Evolutionary conservation across 2,888 invertebrate genomes (phyloP).

Genomic region (Blastobasis lacticolella): DNA sequence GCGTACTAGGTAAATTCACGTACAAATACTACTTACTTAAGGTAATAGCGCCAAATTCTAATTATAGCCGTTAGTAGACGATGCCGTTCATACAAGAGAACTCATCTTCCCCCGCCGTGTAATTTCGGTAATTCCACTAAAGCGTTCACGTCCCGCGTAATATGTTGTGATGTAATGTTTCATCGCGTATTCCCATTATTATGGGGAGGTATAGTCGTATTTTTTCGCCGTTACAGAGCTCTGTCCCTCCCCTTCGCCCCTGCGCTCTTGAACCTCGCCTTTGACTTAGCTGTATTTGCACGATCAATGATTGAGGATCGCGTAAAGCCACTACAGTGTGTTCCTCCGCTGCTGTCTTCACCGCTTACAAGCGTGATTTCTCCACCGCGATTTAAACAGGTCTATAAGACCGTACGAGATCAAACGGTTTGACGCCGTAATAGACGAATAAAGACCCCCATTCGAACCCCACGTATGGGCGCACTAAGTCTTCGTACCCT

Average conservation of each 20-base stretch:
- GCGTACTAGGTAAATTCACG: too few relatives aligned
- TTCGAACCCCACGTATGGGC: not conserved
- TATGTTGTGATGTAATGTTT: constrained; percentile 36
- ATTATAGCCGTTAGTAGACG: too few relatives aligned
- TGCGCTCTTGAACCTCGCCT: constrained; percentile 19
- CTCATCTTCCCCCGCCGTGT: not conserved
- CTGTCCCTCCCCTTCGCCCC: constrained; percentile 22
- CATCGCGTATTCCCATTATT: constrained; percentile 49
- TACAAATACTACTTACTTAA: too few relatives aligned
- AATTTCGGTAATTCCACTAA: constrained; percentile 1
- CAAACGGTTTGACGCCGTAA: too few relatives aligned
- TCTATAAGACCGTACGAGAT: too few relatives aligned
- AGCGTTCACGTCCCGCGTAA: constrained; percentile 4
- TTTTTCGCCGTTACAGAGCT: constrained; percentile 28
- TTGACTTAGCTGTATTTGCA: constrained; percentile 52
- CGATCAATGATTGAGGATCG: constrained; percentile 42
- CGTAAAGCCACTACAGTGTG: too few relatives aligned
- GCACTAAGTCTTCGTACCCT: not conserved
- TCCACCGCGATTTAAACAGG: too few relatives aligned
- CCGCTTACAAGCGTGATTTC: too few relatives aligned
- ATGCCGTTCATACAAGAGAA: too few relatives aligned
- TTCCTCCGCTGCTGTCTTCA: too few relatives aligned
- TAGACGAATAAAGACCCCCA: too few relatives aligned
- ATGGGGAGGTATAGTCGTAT: constrained; percentile 37
- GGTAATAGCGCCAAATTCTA: too few relatives aligned